Base-by-base conservation (phyloP, 64 coral and sea anemone genomes). In the Stylophora pistillata region DNA sequence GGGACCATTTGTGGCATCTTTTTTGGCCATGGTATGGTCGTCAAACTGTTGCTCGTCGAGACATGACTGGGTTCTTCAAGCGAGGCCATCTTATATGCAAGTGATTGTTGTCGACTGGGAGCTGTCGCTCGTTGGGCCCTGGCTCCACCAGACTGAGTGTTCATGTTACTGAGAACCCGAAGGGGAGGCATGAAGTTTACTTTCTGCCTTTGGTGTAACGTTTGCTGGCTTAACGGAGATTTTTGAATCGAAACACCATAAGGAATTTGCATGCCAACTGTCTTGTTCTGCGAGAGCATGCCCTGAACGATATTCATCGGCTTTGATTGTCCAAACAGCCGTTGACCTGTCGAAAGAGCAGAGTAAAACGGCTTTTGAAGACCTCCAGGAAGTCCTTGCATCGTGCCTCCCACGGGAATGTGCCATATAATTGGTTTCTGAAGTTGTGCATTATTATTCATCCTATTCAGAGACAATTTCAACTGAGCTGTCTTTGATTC, bases 361-460 rank as follows among this genome's bases (percentile, higher is more conserved):
- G 80, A n/a, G 20, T 26, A 69, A 53, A 65, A 69, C 0, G 80
- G 80, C 33, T 34, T 83, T 21, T 47, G 11, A 10, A 63, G 53
- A 63, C 60, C 30, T 52, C 10, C 62, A 25, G 20, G 60, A 4
- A 53, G 21, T 53, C 33, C 62, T 53, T 34, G 47, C 15, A 37
- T 69, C 3, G 18, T 54, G 16, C 69, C 54, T 69, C 21, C 33
- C 13, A 69, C n/a, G n/a, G 80, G 80, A 3, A 70, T 84, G 27
- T 84, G 80, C 80, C 80, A 84, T 26, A 84, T 32, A 68, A 84
- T 84, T 64, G 80, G 80, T n/a, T 18, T 68, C 23, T 84, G 80
- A 1, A 70, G 52, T 37, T 68, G 80, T 55, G 10, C 80, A 84
- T 64, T 37, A n/a, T 62, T 65, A 31, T 33, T 54, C 10, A 54